Evolutionary conservation across 2,888 invertebrate genomes (phyloP).

Genomic region (Hyles lineata): DNA sequence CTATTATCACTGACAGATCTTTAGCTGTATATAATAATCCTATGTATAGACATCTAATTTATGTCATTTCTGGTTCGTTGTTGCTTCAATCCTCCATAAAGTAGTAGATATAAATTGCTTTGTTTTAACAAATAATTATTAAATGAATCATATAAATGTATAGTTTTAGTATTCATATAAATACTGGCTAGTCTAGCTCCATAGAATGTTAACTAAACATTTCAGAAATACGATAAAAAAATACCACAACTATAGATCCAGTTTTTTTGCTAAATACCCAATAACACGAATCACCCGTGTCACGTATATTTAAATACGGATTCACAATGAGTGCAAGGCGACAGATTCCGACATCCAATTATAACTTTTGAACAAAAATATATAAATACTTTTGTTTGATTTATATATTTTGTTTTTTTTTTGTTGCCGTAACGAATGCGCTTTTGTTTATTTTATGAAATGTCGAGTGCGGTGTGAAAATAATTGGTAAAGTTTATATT

Average conservation of each 20-base stretch:
- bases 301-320: slow-evolving; percentile 3
- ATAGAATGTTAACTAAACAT: neutral
- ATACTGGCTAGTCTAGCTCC: too few relatives aligned
- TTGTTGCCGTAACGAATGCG: slow-evolving; percentile 14
- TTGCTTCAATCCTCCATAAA: too few relatives aligned
- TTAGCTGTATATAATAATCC: too few relatives aligned
- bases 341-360: slow-evolving; percentile 28
- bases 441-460: slow-evolving; percentile 30
- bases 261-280: neutral
- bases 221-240: neutral
- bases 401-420: slow-evolving; percentile 6
- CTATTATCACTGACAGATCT: too few relatives aligned
- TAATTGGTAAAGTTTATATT: slow-evolving; percentile 34
- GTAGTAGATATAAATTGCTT: too few relatives aligned
- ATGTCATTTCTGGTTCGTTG: too few relatives aligned
- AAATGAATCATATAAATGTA: too few relatives aligned
- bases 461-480: slow-evolving; percentile 17
- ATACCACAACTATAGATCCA: neutral
- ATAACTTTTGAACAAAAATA: slow-evolving; percentile 33
- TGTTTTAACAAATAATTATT: too few relatives aligned
- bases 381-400: slow-evolving; percentile 22
- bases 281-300: neutral
- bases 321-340: slow-evolving; percentile 9
- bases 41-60: too few relatives aligned
- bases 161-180: too few relatives aligned